Conservation (phyloP, 2,888 invertebrate species). For the Tipula unca region DNA sequence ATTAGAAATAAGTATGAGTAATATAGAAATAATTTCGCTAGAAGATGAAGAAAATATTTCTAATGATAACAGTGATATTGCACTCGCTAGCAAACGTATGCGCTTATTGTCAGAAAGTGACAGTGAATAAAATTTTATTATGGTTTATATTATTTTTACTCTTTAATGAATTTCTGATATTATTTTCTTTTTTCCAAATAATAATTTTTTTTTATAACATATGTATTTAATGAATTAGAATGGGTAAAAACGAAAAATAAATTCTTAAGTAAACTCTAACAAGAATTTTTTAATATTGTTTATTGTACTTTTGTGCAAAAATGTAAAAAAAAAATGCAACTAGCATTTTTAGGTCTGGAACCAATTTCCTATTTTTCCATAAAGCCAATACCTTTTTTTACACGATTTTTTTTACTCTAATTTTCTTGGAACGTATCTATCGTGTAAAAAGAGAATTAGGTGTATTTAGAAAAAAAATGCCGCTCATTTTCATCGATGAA, state of each 20-base stretch:
- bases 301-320: not conserved
- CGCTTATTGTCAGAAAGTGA: not conserved
- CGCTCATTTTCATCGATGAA: no score
- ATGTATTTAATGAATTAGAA: not conserved
- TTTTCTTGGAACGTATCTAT: not conserved
- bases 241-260: not conserved
- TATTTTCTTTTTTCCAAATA: not conserved
- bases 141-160: not conserved
- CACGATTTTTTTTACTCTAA: not conserved
- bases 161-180: not conserved
- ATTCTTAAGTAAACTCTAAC: not conserved
- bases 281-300: no score
- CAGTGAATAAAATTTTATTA: not conserved
- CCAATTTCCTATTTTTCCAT: not conserved
- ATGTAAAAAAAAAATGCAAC: no score
- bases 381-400: not conserved
- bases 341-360: not conserved
- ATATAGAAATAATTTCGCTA: not conserved
- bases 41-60: not conserved
- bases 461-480: no score
- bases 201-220: not conserved
- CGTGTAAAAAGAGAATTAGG: not conserved
- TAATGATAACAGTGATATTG: not conserved
- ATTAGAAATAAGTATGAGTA: not conserved
- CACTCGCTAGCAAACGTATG: not conserved